A percentile compares a stretch with the other conserved stretches of the same genome.
Evolutionary conservation across 1,140 invertebrate genomes (phyloP).

Genomic region (Ladona fulva): DNA sequence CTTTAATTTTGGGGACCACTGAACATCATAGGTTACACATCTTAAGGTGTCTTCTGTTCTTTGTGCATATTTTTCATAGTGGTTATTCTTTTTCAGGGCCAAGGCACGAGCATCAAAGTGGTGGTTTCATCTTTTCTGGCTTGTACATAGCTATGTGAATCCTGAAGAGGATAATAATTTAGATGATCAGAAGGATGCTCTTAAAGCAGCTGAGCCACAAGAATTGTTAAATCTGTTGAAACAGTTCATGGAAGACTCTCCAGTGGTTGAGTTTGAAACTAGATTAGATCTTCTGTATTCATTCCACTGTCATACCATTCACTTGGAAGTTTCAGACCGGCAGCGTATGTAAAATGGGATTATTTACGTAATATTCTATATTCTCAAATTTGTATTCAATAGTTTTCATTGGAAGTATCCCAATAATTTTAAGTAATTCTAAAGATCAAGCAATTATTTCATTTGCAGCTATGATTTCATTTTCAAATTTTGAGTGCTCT

Average conservation of each 20-base stretch:
- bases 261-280: constrained; percentile 71
- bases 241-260: constrained; percentile 75
- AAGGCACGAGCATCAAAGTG: constrained; percentile 60
- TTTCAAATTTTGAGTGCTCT: no score
- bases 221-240: constrained; percentile 43
- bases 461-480: no score
- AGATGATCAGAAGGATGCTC: constrained; percentile 23
- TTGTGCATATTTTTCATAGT: constrained; percentile 17
- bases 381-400: background rate
- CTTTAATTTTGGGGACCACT: no score
- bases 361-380: background rate
- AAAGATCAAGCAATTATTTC: no score
- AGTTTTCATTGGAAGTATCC: no score
- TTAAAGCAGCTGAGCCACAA: constrained; percentile 13
- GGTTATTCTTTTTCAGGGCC: constrained; percentile 43
- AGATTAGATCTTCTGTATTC: constrained; percentile 68
- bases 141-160: constrained; percentile 44
- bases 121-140: constrained; percentile 81
- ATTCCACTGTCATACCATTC: constrained; percentile 64
- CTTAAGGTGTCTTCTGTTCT: no score
- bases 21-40: no score
- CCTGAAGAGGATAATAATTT: constrained; percentile 23
- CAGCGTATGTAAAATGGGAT: constrained; percentile 31
- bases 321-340: constrained; percentile 37
- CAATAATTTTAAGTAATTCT: no score